Evolutionary conservation across 2,797 vertebrate species (phyloP).

Genomic region (Agapornis canus): DNA sequence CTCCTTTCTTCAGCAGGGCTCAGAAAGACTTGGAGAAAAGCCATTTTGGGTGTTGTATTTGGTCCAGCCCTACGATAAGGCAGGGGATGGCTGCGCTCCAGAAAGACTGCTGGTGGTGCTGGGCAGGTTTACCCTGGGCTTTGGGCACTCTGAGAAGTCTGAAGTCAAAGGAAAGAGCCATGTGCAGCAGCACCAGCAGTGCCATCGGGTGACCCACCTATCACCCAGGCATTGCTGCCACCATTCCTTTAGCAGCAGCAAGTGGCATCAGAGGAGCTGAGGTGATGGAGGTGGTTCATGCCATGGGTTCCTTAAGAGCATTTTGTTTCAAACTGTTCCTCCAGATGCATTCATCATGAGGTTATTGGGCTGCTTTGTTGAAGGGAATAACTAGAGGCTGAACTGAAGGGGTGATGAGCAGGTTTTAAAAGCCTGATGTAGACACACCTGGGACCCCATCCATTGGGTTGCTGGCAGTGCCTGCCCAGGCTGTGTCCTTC

Average conservation of each 20-base stretch:
- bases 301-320: background rate
- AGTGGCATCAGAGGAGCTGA: background rate
- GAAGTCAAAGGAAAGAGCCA: background rate
- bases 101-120: background rate
- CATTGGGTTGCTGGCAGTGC: background rate
- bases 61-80: background rate
- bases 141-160: background rate
- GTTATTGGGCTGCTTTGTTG: background rate
- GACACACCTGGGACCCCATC: background rate
- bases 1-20: background rate
- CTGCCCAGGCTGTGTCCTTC: rapidly evolving
- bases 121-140: background rate
- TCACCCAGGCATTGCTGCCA: background rate
- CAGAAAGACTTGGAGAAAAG: background rate
- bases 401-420: background rate
- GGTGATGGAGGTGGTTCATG: background rate
- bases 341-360: background rate
- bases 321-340: background rate
- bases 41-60: background rate
- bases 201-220: rapidly evolving
- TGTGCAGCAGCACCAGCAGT: background rate
- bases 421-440: background rate
- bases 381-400: background rate
- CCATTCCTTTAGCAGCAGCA: background rate
- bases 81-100: background rate